Evolutionary conservation across 2,888 invertebrate species (phyloP), one percentile per base, ranked within the genome.

Genomic region (Leptopilina myrica): DNA sequence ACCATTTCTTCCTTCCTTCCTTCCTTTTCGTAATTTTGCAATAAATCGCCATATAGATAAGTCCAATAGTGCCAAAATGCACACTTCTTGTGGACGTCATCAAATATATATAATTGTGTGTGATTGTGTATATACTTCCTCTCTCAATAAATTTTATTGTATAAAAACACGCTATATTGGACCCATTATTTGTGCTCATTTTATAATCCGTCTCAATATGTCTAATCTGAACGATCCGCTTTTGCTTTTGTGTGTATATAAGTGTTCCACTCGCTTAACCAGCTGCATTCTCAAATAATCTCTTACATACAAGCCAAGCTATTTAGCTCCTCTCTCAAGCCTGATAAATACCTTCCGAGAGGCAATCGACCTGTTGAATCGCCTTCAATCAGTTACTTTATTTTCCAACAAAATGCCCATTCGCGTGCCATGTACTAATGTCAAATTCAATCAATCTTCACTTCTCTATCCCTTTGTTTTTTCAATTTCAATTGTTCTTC

Each of bases 281-380:
- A 64, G 26, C 53, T 75, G 73, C 62, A 78, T 69, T 78, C 59
- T 65, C 75, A 78, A 76, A 78, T 78, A 78, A 65, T 65, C 76
- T 66, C 75, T 64, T 78, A 75, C 64, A 76, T 78, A 75, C 75
- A 56, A 73, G 73, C 53, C 56, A 73, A 33, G 73, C 56, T 73
- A 53, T 73, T 73, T 73, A 73, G 56, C 53, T 73, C 73, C 73
- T 73, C 73, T 26, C 73, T 43, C 43, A 43, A 73, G 73, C n/a
- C 73, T 73, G 73, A 73, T 73, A 73, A 73, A 73, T 73, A 73
- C 73, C 73, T 73, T 73, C n/a, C 56, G 33, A 73, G 33, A 73
- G 73, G 73, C 73, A 56, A 73, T 73, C 56, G 73, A 73, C 73
- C 56, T 73, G 73, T 73, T 73, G 73, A 73, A 73, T 73, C 73